phyloP scores from a whole-genome alignment of 2,113 vertebrate species.

The Uria lomvia region DNA sequence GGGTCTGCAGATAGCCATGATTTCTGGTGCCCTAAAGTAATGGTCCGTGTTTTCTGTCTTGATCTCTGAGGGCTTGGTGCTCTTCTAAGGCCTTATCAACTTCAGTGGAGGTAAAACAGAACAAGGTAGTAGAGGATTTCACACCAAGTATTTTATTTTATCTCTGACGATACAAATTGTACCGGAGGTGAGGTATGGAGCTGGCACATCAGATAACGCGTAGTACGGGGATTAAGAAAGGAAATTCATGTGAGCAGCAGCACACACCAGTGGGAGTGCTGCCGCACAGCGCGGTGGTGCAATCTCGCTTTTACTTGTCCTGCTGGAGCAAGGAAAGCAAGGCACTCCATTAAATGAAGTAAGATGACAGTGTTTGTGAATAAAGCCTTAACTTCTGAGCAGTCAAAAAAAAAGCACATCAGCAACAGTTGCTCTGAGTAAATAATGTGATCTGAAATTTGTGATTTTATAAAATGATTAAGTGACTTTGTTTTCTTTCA shows the following conservation, averaged over 20 bases:
- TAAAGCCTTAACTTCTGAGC: background rate
- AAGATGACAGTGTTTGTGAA: background rate
- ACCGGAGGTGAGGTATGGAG: background rate
- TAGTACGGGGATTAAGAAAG: background rate
- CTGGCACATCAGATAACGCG: background rate
- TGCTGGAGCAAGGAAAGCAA: background rate
- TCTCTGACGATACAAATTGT: background rate
- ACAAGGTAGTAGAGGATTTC: background rate
- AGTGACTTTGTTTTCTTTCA: slow-evolving; percentile 46
- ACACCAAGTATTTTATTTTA: background rate
- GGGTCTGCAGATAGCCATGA: background rate
- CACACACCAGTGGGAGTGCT: background rate
- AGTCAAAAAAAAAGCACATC: background rate
- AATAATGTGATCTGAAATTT: slow-evolving; percentile 49
- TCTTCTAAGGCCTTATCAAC: background rate
- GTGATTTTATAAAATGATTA: slow-evolving; percentile 61
- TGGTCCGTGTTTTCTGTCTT: background rate
- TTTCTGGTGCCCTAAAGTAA: background rate
- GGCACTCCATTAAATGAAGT: background rate
- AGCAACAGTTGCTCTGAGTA: slow-evolving; percentile 25
- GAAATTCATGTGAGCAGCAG: background rate
- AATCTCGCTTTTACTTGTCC: background rate
- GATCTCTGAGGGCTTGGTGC: background rate
- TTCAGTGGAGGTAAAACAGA: background rate
- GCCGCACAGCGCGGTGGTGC: background rate